Conservation (phyloP, 1,140 invertebrate species). For the Drosophila nigrodunni region DNA sequence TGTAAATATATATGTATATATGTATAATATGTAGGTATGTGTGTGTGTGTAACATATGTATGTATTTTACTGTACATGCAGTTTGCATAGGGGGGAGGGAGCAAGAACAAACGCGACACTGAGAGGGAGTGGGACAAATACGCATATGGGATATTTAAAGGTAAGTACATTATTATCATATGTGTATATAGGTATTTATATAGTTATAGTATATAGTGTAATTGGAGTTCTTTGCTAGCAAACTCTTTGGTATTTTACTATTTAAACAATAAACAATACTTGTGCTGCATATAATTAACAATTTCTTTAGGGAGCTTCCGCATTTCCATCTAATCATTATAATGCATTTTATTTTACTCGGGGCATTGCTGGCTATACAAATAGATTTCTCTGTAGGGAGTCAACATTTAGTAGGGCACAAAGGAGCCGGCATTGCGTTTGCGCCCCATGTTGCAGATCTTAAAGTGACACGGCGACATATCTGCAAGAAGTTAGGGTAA, state of each 20-base stretch:
- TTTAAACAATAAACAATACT: conserved; percentile 45
- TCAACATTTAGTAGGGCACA: conserved; percentile 39
- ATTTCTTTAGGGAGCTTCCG: conserved; percentile 6
- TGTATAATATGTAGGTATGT: conserved; percentile 2
- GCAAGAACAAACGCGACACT: conserved; percentile 17
- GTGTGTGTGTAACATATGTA: conserved; percentile 8
- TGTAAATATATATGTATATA: conserved; percentile 18
- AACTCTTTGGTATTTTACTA: conserved; percentile 34
- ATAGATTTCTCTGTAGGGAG: background rate
- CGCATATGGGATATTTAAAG: conserved; percentile 7
- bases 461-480: conserved; percentile 81
- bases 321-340: conserved; percentile 7
- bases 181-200: conserved; percentile 10
- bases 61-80: conserved; percentile 28
- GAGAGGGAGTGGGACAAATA: conserved; percentile 1
- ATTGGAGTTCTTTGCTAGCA: conserved; percentile 1
- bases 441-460: conserved; percentile 82
- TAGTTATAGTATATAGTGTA: conserved; percentile 20
- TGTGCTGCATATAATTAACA: conserved; percentile 23
- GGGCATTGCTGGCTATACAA: conserved; percentile 17
- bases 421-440: conserved; percentile 68
- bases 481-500: conserved; percentile 34
- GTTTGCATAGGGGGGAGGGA: conserved; percentile 15
- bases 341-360: conserved; percentile 35
- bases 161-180: conserved; percentile 21